Evolutionary conservation across 2,113 vertebrate genomes (phyloP), one percentile per base, ranked within the genome.

Genomic region (Heloderma charlesbogerti): DNA sequence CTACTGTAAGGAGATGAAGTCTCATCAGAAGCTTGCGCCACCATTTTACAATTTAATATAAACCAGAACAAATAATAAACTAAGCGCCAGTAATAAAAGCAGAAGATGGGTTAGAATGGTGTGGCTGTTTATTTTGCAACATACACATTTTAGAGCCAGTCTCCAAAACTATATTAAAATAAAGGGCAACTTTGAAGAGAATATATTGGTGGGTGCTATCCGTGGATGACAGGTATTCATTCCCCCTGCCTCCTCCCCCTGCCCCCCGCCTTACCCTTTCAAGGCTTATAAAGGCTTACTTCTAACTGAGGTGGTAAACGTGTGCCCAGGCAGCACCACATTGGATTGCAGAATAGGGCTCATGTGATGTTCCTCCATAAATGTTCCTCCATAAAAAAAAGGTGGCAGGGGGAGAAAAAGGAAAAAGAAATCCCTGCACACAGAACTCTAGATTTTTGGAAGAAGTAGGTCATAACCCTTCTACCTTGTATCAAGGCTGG

Each of bases 151-250:
- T 81, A 20, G 48, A 91, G 89, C 67, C 40, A 71, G 85, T 54
- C 74, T n/a, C 71, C 90, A 92, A 94, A 95, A 87, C 72, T 83
- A 92, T 31, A 69, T 78, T 81, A 89, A 66, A 89, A 31, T 87
- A 51, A 60, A 13, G 78, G 90, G 92, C 90, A 84, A 54, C 78
- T 91, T 87, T 78, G 69, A 81, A 34, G 1, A 92, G 40, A 66
- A 88, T 5, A 40, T 43, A 45, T 63, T 45, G 72, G 2, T 43
- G 81, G 45, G 0, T 71, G 79, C 6, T 86, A n/a, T 72, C 2
- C 31, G 16, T 67, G 72, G 12, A 22, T 51, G 31, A 25, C 57
- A 51, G 71, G 48, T 5, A 83, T 74, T 66, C 54, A 92, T 74
- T 87, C 91, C 77, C 22, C n/a, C n/a, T n/a, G n/a, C n/a, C n/a